Evolutionary conservation across 2,797 vertebrate genomes (phyloP).

Genomic region (Anguilla obscura): DNA sequence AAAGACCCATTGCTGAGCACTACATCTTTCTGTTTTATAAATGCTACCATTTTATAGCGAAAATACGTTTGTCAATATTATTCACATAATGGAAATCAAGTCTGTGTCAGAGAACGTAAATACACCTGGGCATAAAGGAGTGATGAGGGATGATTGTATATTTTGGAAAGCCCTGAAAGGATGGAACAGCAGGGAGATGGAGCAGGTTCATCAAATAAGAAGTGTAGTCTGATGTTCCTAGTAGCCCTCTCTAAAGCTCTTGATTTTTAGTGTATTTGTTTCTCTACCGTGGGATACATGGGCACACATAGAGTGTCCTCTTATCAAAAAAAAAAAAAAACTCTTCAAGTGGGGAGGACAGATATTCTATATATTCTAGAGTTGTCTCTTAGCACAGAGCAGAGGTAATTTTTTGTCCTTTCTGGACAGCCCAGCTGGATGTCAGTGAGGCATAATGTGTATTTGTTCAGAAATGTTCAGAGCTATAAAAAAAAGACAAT

Average conservation of each 20-base stretch:
- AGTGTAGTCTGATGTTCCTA: not conserved
- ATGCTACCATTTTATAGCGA: not conserved
- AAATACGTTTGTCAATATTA: not conserved
- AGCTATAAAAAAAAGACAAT: not conserved
- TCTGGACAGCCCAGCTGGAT: not conserved
- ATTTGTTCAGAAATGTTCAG: slow-evolving; percentile 11
- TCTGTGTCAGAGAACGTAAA: not conserved
- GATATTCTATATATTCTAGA: not conserved
- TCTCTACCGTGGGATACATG: not conserved
- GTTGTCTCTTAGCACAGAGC: not conserved
- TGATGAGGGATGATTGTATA: not conserved
- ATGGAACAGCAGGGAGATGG: not conserved
- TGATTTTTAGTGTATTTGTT: not conserved
- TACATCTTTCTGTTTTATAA: not conserved
- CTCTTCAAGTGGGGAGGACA: not conserved
- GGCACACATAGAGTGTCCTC: not conserved
- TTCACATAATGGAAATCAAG: not conserved
- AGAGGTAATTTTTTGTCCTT: not conserved
- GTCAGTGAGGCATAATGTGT: not conserved
- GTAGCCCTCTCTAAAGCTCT: not conserved
- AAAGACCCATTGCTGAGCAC: not conserved
- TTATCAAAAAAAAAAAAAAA: not conserved
- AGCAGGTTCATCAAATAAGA: not conserved
- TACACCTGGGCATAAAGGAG: not conserved
- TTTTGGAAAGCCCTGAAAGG: not conserved